These are phyloP conservation scores for Argyra leucocephala DNA, from an alignment of 2,888 invertebrate genomes.

Conservation along the genomic window DNA sequence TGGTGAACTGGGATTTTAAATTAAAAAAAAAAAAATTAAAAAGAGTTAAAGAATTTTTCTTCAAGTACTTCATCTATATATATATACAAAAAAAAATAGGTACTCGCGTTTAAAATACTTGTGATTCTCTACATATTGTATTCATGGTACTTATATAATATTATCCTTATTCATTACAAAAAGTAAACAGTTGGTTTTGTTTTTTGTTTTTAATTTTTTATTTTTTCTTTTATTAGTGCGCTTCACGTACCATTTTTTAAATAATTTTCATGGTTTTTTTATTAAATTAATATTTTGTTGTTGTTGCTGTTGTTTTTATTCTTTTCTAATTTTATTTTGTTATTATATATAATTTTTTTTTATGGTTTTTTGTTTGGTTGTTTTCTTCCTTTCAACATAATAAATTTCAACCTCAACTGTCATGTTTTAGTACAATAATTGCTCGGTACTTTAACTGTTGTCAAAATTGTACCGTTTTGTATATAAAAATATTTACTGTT, in stretches of 20 bases:
- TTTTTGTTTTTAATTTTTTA: not conserved
- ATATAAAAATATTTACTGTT: not conserved
- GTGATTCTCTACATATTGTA: too few species aligned
- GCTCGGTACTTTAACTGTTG: not conserved
- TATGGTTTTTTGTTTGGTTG: not conserved
- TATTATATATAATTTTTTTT: not conserved
- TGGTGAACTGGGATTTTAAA: too few species aligned
- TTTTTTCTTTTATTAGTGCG: not conserved
- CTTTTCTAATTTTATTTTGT: not conserved
- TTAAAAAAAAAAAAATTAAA: too few species aligned
- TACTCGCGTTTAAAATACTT: too few species aligned
- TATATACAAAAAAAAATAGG: too few species aligned
- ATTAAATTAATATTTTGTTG: not conserved
- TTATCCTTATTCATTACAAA: too few species aligned
- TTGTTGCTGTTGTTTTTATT: too few species aligned
- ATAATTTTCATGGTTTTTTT: not conserved
- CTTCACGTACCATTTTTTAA: not conserved
- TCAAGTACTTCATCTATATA: too few species aligned
- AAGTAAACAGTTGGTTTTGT: too few species aligned
- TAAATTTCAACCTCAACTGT: not conserved
- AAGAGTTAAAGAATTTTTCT: too few species aligned
- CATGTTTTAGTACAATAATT: conserved; percentile 3
- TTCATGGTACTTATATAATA: too few species aligned
- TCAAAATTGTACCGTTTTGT: not conserved
- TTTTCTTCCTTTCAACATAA: not conserved